These are phyloP conservation scores for Azemiops feae DNA, from an alignment of 2,113 vertebrate genomes.

Conservation along the genomic window DNA sequence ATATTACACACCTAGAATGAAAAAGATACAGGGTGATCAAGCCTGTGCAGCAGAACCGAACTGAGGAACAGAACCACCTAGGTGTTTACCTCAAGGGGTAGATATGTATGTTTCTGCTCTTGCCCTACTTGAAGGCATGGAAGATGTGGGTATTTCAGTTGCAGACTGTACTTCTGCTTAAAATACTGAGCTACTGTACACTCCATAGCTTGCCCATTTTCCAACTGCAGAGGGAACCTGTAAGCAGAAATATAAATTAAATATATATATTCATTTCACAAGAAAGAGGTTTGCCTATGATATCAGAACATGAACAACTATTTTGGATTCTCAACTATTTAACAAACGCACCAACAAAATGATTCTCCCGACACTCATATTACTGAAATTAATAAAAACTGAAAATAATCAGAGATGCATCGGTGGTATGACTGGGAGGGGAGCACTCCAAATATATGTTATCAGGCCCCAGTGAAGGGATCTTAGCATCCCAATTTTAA, in stretches of 20 bases:
- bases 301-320: neutral
- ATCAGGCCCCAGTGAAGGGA: neutral
- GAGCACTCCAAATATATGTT: neutral
- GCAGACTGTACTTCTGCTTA: constrained; percentile 97
- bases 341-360: neutral
- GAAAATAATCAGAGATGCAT: neutral
- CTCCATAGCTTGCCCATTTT: constrained; percentile 99
- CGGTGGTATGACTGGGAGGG: neutral
- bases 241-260: constrained; percentile 43
- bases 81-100: constrained; percentile 89
- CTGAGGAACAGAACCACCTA: accelerated
- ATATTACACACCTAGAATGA: constrained; percentile 92
- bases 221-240: constrained; percentile 96
- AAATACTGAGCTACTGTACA: constrained; percentile 99
- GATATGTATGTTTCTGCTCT: constrained; percentile 97
- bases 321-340: neutral
- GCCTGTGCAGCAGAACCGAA: accelerated
- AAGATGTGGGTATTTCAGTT: constrained; percentile 96
- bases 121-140: constrained; percentile 98
- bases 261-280: constrained; percentile 5
- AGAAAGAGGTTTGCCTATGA: neutral
- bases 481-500: neutral
- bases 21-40: neutral
- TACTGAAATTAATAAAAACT: neutral
- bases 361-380: neutral